These are phyloP conservation scores for Ectropis crepuscularia DNA, from an alignment of 2,888 invertebrate genomes.

Conservation along the genomic window DNA sequence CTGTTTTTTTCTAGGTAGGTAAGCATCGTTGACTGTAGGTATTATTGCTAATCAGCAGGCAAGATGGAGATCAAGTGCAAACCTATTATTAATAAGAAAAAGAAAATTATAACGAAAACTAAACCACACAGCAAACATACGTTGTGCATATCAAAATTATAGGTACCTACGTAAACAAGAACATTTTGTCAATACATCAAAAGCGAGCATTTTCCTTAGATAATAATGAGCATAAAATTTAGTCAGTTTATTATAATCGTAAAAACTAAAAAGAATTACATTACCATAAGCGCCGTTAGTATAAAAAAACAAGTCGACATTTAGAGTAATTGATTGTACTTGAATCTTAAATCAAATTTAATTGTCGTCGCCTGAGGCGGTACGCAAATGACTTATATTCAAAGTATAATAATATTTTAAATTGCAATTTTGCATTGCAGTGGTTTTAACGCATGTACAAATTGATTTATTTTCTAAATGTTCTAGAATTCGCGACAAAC, in stretches of 20 bases:
- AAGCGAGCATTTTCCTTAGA: neutral
- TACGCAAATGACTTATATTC: slow-evolving; percentile 32
- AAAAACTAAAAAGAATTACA: neutral
- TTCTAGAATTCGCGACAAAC: slow-evolving; percentile 36
- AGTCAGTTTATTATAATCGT: neutral
- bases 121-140: too few species aligned
- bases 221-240: neutral
- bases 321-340: slow-evolving; percentile 51
- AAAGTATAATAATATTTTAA: slow-evolving; percentile 34
- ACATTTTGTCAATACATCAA: too few species aligned
- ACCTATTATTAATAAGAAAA: too few species aligned
- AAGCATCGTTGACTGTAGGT: too few species aligned
- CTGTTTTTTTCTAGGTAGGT: too few species aligned
- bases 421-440: slow-evolving; percentile 40
- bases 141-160: too few species aligned
- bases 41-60: too few species aligned
- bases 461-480: slow-evolving; percentile 42
- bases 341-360: slow-evolving; percentile 51
- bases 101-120: too few species aligned
- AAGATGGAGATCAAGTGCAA: too few species aligned
- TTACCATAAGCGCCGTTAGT: slow-evolving; percentile 14
- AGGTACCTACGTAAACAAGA: too few species aligned
- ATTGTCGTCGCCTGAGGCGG: slow-evolving; percentile 49
- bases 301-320: slow-evolving; percentile 48
- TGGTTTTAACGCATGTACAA: slow-evolving; percentile 32